phyloP scores from a whole-genome alignment of 2,797 vertebrate species.

The Halcyon smyrnensis region DNA sequence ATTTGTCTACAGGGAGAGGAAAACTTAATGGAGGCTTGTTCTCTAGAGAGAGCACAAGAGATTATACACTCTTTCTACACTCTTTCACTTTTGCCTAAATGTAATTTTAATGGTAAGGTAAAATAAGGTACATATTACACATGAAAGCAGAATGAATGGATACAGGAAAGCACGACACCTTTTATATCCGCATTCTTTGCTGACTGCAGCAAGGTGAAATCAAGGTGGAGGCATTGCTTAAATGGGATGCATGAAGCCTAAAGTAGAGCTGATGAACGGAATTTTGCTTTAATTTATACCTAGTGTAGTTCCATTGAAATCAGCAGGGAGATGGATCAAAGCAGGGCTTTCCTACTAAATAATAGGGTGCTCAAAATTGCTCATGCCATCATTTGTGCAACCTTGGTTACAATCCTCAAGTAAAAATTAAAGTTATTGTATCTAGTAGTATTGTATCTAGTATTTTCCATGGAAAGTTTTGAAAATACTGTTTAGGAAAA shows the following conservation, averaged over 20 bases:
- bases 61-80: background rate
- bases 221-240: constrained; percentile 57
- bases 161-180: background rate
- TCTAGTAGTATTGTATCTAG: background rate
- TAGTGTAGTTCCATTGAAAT: constrained; percentile 50
- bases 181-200: constrained; percentile 35
- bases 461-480: background rate
- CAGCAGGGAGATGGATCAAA: constrained; percentile 65
- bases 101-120: constrained; percentile 37
- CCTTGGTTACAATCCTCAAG: background rate
- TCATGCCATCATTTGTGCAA: constrained; percentile 38
- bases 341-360: constrained; percentile 51
- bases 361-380: constrained; percentile 49
- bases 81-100: constrained; percentile 35
- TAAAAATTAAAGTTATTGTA: background rate
- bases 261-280: constrained; percentile 55
- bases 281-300: constrained; percentile 63
- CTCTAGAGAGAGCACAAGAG: background rate
- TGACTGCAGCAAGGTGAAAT: constrained; percentile 66
- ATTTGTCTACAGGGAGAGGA: background rate
- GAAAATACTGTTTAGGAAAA: background rate
- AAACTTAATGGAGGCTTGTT: constrained; percentile 28
- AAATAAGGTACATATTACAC: constrained; percentile 32
- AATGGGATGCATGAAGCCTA: constrained; percentile 25
- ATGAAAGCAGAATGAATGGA: constrained; percentile 14